Conservation (phyloP, 2,797 vertebrate genomes). For the Aselliscus stoliczkanus region DNA sequence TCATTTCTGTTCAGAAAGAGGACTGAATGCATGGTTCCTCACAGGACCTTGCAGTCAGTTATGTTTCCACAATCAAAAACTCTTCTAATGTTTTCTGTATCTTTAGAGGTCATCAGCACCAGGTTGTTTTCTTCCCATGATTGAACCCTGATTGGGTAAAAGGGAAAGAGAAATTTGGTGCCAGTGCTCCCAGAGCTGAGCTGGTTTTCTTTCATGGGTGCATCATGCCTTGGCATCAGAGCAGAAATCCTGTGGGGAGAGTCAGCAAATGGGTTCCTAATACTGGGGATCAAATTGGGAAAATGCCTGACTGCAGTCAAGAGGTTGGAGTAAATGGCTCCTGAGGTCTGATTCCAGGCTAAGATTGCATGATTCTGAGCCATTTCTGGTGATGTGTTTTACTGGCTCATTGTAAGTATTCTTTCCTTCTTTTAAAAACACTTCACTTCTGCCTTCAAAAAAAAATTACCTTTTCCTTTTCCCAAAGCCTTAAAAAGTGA, state of each 20-base stretch:
- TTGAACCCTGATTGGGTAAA: not conserved
- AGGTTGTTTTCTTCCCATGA: not conserved
- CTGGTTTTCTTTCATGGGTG: not conserved
- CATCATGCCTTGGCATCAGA: not conserved
- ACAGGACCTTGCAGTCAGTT: not conserved
- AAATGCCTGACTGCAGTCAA: not conserved
- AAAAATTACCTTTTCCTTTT: not conserved
- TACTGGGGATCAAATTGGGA: not conserved
- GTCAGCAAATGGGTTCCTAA: not conserved
- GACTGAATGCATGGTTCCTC: not conserved
- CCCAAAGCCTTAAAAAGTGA: slow-evolving; percentile 2
- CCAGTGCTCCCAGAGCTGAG: not conserved
- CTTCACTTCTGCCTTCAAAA: not conserved
- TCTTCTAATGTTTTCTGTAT: not conserved
- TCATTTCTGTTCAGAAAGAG: not conserved
- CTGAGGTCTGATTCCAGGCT: not conserved
- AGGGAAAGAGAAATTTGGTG: not conserved
- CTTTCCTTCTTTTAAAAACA: not conserved
- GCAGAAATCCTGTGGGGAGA: not conserved
- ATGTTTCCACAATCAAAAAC: not conserved
- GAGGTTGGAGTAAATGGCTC: not conserved
- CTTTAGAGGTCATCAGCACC: not conserved
- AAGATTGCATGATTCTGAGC: not conserved
- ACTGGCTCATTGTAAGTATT: not conserved
- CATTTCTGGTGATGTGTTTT: not conserved